A percentile compares a stretch with the other conserved stretches of the same genome.
Conservation (phyloP, 2,797 vertebrate genomes). For the Cynopterus sphinx region DNA sequence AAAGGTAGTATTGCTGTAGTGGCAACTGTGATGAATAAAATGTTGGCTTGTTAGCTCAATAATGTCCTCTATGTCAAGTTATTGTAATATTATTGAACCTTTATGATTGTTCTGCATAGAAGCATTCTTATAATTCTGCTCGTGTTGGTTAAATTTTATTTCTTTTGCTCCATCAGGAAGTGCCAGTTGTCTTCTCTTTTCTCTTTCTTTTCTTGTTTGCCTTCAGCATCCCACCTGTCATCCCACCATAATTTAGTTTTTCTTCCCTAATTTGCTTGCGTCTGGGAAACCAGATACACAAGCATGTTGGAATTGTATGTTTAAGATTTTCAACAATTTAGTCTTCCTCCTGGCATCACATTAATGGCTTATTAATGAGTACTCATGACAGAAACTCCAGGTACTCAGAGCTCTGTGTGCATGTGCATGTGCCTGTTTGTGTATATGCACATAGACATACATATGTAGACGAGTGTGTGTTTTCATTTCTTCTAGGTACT, state of each 20-base stretch:
- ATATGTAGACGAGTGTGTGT: not conserved
- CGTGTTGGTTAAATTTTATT: not conserved
- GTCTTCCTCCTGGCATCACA: not conserved
- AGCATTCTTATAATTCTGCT: not conserved
- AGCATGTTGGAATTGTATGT: not conserved
- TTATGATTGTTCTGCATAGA: not conserved
- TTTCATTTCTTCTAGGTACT: not conserved
- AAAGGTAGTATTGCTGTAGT: not conserved
- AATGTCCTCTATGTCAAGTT: not conserved
- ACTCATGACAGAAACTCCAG: not conserved
- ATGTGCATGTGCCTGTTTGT: no score
- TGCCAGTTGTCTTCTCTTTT: not conserved
- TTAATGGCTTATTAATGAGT: not conserved
- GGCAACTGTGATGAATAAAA: not conserved
- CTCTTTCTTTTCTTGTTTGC: not conserved
- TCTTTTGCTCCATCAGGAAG: not conserved
- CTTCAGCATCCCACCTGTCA: not conserved
- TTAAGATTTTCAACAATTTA: not conserved
- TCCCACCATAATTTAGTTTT: not conserved
- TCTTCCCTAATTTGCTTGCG: not conserved
- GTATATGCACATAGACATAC: accelerated
- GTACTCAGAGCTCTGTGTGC: not conserved
- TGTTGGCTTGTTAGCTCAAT: not conserved
- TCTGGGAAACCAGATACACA: not conserved
- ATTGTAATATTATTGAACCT: not conserved